A percentile compares a stretch with the other conserved stretches of the same genome.
Conservation (phyloP, 2,113 vertebrate genomes). For the Callochromis pleurospilus region DNA sequence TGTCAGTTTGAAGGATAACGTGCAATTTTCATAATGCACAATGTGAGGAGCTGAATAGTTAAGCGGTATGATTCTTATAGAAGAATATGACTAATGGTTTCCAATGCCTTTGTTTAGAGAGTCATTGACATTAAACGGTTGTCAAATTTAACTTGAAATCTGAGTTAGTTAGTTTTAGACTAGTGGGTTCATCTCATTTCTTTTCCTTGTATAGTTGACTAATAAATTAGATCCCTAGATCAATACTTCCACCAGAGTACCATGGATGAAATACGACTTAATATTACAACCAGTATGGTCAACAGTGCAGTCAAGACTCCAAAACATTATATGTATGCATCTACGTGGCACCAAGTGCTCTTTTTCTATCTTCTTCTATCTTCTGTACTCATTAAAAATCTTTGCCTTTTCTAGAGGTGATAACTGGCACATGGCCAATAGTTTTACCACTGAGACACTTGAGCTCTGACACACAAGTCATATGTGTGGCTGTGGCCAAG, state of each 20-base stretch:
- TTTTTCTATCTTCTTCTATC: neutral
- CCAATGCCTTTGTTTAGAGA: neutral
- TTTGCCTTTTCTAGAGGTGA: neutral
- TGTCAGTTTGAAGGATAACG: neutral
- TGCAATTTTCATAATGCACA: neutral
- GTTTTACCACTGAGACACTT: neutral
- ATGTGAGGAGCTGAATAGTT: neutral
- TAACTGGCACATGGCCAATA: conserved; percentile 25
- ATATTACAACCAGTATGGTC: neutral
- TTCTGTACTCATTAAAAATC: neutral
- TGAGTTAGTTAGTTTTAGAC: neutral
- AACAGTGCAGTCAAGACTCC: neutral
- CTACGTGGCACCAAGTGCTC: neutral
- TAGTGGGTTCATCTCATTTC: neutral
- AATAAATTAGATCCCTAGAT: neutral
- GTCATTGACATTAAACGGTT: neutral
- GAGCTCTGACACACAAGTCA: conserved; percentile 21
- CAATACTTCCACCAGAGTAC: neutral
- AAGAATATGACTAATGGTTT: neutral
- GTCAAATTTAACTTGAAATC: neutral
- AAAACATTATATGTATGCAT: neutral
- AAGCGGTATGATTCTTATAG: neutral
- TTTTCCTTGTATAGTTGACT: neutral
- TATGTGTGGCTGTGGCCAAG: conserved; percentile 39
- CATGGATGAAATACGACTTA: neutral